Conservation (phyloP, 2,113 vertebrate species). For the Coracopsis vasa region DNA sequence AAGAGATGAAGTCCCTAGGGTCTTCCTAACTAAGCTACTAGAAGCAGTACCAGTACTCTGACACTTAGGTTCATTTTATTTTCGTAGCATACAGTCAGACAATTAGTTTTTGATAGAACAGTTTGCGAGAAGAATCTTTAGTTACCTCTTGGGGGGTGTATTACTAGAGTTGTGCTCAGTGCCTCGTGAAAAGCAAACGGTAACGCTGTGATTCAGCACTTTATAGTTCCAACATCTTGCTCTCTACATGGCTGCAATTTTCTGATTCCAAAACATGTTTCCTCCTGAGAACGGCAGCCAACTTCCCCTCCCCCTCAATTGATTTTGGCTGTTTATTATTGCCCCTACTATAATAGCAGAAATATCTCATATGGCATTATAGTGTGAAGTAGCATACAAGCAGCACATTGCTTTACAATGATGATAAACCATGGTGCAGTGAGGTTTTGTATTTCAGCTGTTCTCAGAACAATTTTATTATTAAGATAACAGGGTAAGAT, state of each 20-base stretch:
- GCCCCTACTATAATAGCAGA: neutral
- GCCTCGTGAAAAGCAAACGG: neutral
- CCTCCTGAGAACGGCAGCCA: neutral
- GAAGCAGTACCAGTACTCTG: neutral
- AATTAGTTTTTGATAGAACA: conserved; percentile 49
- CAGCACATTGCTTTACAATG: neutral
- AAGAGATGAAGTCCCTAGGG: conserved; percentile 4
- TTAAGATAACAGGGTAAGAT: neutral
- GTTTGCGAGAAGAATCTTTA: conserved; percentile 56
- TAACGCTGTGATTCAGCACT: neutral
- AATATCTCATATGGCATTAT: neutral
- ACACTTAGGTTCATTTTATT: conserved; percentile 38
- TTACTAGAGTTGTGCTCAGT: neutral
- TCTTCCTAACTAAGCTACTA: conserved; percentile 47
- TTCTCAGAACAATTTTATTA: neutral
- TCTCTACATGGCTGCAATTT: conserved; percentile 24
- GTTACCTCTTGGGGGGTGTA: conserved; percentile 19
- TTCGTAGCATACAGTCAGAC: conserved; percentile 42
- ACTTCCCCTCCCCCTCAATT: neutral
- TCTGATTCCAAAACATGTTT: conserved; percentile 36
- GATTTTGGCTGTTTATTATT: conserved; percentile 54
- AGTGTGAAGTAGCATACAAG: neutral
- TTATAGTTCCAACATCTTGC: neutral
- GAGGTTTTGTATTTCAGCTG: neutral
- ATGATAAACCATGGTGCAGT: neutral